phyloP scores from a whole-genome alignment of 2,888 invertebrate species.

The Caenorhabditis sp. region DNA sequence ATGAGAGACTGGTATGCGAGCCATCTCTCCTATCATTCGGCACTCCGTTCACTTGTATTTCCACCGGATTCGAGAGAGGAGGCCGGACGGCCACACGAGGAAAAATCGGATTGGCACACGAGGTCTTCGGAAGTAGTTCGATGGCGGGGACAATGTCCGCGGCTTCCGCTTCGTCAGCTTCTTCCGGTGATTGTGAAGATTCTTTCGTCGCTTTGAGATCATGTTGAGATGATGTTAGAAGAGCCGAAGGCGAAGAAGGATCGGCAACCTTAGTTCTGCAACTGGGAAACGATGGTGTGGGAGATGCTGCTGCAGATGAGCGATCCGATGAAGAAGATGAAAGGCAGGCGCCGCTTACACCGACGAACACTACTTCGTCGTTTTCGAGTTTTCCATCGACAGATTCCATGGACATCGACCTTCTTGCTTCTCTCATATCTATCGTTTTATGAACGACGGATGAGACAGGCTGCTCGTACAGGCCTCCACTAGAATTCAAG shows the following conservation, averaged over 20 bases:
- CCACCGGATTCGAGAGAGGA: slow-evolving; percentile 20
- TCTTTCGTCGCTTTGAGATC: background rate
- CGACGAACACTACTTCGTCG: background rate
- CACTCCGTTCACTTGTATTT: slow-evolving; percentile 18
- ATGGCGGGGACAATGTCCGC: background rate
- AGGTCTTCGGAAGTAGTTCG: slow-evolving; percentile 27
- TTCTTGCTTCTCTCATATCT: too few relatives aligned
- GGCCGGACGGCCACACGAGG: slow-evolving; percentile 8
- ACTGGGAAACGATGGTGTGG: slow-evolving; percentile 12
- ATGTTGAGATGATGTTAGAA: background rate
- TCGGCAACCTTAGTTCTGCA: background rate
- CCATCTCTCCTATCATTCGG: background rate
- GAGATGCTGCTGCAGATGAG: background rate
- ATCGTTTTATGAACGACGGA: background rate
- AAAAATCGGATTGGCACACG: slow-evolving; percentile 40
- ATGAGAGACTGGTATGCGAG: background rate
- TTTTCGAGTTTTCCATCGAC: background rate
- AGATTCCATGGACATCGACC: slow-evolving; percentile 3
- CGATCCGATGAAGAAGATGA: slow-evolving; percentile 6
- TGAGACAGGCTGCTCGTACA: slow-evolving; percentile 11
- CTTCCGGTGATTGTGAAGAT: background rate
- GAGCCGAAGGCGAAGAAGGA: background rate
- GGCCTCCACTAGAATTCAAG: too few relatives aligned
- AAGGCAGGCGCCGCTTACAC: background rate
- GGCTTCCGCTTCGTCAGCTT: background rate